Evolutionary conservation across 2,113 vertebrate genomes (phyloP).

Genomic region (Heloderma charlesbogerti): DNA sequence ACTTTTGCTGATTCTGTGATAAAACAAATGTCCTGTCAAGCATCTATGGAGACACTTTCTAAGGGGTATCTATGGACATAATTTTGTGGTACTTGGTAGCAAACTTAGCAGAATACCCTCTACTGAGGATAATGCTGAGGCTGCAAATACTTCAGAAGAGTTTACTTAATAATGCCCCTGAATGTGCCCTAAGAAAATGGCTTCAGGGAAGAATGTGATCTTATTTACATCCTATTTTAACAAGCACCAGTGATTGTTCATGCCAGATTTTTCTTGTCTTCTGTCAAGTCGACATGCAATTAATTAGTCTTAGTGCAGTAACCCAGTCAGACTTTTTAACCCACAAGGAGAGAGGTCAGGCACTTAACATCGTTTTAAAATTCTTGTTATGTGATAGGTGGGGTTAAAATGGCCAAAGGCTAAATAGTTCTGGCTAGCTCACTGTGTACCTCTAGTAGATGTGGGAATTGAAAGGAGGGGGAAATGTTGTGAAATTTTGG

Average conservation of each 20-base stretch:
- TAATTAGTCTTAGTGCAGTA: constrained; percentile 48
- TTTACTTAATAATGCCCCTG: constrained; percentile 32
- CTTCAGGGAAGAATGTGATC: constrained; percentile 11
- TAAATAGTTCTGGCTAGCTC: constrained; percentile 35
- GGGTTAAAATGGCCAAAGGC: constrained; percentile 41
- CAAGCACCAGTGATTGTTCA: background rate
- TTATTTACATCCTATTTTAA: constrained; percentile 8
- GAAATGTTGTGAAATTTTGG: constrained; percentile 62
- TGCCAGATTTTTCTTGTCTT: constrained; percentile 28
- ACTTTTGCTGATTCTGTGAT: background rate
- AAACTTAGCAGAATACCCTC: background rate
- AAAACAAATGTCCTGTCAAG: background rate
- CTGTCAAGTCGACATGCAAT: constrained; percentile 48
- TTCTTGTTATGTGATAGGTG: background rate
- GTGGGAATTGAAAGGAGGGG: constrained; percentile 31
- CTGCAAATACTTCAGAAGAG: constrained; percentile 2
- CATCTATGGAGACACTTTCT: background rate
- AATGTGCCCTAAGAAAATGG: constrained; percentile 20
- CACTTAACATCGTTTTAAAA: constrained; percentile 45
- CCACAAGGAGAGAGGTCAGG: background rate
- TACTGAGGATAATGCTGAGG: background rate
- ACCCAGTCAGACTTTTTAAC: constrained; percentile 33
- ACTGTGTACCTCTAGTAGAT: constrained; percentile 34
- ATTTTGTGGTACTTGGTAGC: background rate
- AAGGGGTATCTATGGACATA: background rate